Conservation (phyloP, 2,113 vertebrate genomes). For the Gadus macrocephalus region DNA sequence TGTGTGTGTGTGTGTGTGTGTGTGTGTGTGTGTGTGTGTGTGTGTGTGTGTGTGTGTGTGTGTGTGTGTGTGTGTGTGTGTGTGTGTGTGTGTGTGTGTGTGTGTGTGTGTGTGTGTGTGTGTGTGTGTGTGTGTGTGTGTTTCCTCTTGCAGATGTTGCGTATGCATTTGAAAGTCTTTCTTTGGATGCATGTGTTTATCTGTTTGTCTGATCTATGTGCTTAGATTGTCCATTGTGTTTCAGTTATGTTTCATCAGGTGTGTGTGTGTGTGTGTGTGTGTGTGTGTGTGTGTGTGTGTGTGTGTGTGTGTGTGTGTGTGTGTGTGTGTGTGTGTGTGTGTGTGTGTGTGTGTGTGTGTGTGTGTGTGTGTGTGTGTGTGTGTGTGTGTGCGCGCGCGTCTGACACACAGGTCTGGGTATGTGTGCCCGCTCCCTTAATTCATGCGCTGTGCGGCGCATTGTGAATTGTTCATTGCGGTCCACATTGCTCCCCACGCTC, state of each 20-base stretch:
- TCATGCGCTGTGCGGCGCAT: slow-evolving; percentile 1
- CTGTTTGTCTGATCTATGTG: slow-evolving; percentile 17
- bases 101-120: slow-evolving; percentile 28
- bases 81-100: not conserved
- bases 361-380: too few relatives aligned
- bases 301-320: too few relatives aligned
- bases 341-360: too few relatives aligned
- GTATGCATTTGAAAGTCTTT: slow-evolving; percentile 34
- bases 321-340: too few relatives aligned
- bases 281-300: too few relatives aligned
- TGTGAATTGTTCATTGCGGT: slow-evolving; percentile 50
- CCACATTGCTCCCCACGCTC: slow-evolving; percentile 53
- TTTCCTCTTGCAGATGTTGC: slow-evolving; percentile 26
- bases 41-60: too few relatives aligned
- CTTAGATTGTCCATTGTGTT: slow-evolving; percentile 47
- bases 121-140: slow-evolving; percentile 14
- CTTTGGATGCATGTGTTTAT: slow-evolving; percentile 9
- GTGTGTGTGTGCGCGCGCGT: too few relatives aligned
- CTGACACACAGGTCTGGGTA: not conserved
- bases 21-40: too few relatives aligned
- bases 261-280: not conserved
- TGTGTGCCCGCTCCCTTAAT: not conserved
- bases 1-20: too few relatives aligned
- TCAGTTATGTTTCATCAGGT: not conserved
- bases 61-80: too few relatives aligned